Evolutionary conservation across 2,113 vertebrate genomes (phyloP).

Genomic region (Atrichornis clamosus): DNA sequence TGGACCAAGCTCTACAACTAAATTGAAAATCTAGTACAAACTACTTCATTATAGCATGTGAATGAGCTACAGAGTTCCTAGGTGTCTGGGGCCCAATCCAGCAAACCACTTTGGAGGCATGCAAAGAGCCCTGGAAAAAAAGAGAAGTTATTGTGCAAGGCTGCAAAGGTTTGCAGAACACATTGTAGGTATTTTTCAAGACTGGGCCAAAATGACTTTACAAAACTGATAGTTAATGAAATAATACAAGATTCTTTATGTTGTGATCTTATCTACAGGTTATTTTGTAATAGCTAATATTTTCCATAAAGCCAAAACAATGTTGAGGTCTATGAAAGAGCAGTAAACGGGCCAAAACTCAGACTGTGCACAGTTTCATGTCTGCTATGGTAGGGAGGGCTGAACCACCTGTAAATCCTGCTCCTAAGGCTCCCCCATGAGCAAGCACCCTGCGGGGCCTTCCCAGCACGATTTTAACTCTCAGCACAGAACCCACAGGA

Average conservation of each 20-base stretch:
- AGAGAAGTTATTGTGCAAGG: neutral
- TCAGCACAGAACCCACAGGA: fast-evolving
- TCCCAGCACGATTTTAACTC: neutral
- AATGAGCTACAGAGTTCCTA: neutral
- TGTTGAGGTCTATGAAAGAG: neutral
- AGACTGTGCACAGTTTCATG: neutral
- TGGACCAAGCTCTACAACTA: neutral
- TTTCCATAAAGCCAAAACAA: neutral
- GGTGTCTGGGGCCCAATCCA: neutral
- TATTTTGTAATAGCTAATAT: neutral
- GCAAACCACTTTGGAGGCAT: neutral
- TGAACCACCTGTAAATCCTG: neutral
- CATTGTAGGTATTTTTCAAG: neutral
- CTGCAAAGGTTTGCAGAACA: neutral
- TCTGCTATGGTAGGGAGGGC: neutral
- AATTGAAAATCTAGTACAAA: neutral
- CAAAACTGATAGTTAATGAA: neutral
- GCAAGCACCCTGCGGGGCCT: neutral
- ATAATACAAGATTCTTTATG: neutral
- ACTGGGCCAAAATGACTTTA: neutral
- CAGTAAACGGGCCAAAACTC: neutral
- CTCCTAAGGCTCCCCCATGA: neutral
- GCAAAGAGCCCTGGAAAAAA: neutral
- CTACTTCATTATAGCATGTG: neutral
- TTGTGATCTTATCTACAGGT: neutral